A percentile compares a stretch with the other conserved stretches of the same genome.
Evolutionary conservation across 2,888 invertebrate species (phyloP).

Genomic region (Molanna angustata): DNA sequence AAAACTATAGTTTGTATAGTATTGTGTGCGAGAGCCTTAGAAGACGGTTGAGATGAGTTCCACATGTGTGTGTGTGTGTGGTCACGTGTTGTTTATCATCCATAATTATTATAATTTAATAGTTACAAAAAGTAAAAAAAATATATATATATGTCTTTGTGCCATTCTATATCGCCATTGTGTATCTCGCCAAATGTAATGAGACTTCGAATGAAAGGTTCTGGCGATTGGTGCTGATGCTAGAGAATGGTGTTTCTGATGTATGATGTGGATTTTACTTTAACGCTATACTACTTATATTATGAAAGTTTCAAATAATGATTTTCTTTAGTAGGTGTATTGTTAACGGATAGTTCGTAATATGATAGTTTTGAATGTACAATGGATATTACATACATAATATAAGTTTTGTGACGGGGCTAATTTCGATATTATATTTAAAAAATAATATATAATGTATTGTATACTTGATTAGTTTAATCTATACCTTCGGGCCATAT

Average conservation of each 20-base stretch:
- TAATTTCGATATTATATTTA: not conserved
- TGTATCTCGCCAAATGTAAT: slow-evolving; percentile 21
- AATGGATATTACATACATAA: not conserved
- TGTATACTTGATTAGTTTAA: not conserved
- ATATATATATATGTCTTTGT: no score
- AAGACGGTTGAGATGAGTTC: no score
- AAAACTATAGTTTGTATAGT: no score
- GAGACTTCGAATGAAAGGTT: slow-evolving; percentile 19
- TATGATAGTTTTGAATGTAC: slow-evolving; percentile 11
- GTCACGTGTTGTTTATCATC: no score
- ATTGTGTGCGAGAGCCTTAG: no score
- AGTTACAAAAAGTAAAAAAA: no score
- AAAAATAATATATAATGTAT: no score
- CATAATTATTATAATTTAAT: no score
- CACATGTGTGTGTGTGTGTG: no score
- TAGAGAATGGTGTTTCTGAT: slow-evolving; percentile 5
- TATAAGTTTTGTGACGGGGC: not conserved
- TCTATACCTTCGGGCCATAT: slow-evolving; percentile 14
- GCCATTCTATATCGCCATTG: slow-evolving; percentile 18
- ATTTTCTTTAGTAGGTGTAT: slow-evolving; percentile 17
- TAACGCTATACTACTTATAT: slow-evolving; percentile 13
- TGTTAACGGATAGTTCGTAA: slow-evolving; percentile 5
- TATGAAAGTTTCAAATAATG: slow-evolving; percentile 25
- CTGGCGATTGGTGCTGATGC: slow-evolving; percentile 19
- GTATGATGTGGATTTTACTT: slow-evolving; percentile 8